Evolutionary conservation across 2,888 invertebrate genomes (phyloP).

Genomic region (Drosophila quasianomalipes): DNA sequence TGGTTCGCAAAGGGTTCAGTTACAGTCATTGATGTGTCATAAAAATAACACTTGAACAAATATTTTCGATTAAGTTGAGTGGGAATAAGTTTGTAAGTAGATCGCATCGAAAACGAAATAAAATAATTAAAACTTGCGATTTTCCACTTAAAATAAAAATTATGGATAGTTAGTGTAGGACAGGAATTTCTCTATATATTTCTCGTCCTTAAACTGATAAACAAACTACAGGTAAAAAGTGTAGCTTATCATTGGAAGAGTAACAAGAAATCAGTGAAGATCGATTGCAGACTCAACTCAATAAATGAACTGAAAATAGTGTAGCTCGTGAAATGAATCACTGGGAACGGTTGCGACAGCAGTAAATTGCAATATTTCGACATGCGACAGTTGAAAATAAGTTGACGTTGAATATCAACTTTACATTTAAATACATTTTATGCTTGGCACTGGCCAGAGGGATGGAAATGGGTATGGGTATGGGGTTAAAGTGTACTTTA

Average conservation of each 20-base stretch:
- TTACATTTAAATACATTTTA: conserved; percentile 22
- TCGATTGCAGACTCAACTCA: not conserved
- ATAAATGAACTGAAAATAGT: not conserved
- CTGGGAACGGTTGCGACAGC: conserved; percentile 19
- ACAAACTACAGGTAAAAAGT: not conserved
- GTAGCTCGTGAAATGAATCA: conserved; percentile 1
- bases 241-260: not conserved
- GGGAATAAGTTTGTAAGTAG: not conserved
- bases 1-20: not conserved
- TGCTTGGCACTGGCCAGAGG: not conserved
- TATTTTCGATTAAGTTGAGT: not conserved
- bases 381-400: conserved; percentile 40
- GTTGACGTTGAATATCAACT: conserved; percentile 35
- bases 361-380: conserved; percentile 41
- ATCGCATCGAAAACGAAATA: not conserved
- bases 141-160: not conserved
- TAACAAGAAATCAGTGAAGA: not conserved
- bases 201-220: not conserved
- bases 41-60: not conserved
- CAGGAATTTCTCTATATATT: not conserved
- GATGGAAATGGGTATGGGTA: not conserved
- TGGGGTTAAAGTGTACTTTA: not conserved
- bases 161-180: not conserved
- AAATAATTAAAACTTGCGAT: not conserved
- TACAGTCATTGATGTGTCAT: not conserved